Evolutionary conservation across 2,113 vertebrate genomes (phyloP).

Genomic region (Todiramphus chloris): DNA sequence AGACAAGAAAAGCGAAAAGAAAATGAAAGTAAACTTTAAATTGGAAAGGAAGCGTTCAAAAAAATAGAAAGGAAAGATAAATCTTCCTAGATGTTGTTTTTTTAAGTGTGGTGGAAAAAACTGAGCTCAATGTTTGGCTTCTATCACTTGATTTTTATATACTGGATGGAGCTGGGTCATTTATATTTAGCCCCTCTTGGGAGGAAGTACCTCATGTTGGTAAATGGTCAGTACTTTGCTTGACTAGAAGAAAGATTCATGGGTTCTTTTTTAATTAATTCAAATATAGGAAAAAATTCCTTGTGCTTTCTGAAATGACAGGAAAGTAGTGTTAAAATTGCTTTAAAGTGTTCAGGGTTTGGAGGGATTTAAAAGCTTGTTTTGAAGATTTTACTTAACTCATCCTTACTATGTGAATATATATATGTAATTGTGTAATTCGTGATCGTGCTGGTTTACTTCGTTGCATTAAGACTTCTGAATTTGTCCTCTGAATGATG

Average conservation of each 20-base stretch:
- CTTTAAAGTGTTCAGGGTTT: not conserved
- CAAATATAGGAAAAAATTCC: not conserved
- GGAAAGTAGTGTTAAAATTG: not conserved
- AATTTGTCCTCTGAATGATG: not conserved
- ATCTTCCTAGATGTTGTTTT: not conserved
- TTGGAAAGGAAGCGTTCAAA: not conserved
- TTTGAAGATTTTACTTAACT: not conserved
- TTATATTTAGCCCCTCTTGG: slow-evolving; percentile 34
- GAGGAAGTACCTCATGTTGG: slow-evolving; percentile 46
- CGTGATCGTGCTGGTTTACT: not conserved
- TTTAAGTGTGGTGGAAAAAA: not conserved
- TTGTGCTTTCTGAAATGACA: not conserved
- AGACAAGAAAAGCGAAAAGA: not conserved
- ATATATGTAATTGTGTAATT: not conserved
- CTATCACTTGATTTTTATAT: slow-evolving; percentile 28
- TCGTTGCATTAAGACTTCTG: not conserved
- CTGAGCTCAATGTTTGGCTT: slow-evolving; percentile 19
- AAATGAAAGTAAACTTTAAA: slow-evolving; percentile 11
- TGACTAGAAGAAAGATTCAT: slow-evolving; percentile 8
- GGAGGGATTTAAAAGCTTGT: not conserved
- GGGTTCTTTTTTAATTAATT: slow-evolving; percentile 16
- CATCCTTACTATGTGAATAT: not conserved
- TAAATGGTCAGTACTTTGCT: slow-evolving; percentile 8
- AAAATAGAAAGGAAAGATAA: slow-evolving; percentile 1
- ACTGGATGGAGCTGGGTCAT: slow-evolving; percentile 29